Evolutionary conservation across 2,113 vertebrate species (phyloP).

Genomic region (Crotalus viridis): DNA sequence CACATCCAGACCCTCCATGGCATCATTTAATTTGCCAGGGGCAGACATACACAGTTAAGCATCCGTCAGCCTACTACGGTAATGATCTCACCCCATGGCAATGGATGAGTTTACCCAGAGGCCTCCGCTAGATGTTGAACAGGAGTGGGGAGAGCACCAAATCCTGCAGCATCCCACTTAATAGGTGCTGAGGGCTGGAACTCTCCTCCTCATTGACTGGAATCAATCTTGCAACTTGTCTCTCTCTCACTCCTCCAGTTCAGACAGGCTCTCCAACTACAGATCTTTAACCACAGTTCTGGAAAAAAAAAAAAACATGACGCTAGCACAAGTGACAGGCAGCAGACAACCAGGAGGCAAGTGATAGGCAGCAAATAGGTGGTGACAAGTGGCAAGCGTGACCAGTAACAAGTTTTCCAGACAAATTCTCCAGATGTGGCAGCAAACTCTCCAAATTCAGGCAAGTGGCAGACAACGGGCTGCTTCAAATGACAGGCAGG

Average conservation of each 20-base stretch:
- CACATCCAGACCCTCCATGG: neutral
- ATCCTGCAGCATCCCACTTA: neutral
- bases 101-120: neutral
- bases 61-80: neutral
- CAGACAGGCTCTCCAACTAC: neutral
- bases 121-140: neutral
- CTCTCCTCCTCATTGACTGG: neutral
- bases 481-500: neutral
- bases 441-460: neutral
- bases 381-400: neutral
- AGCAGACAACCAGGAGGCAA: neutral
- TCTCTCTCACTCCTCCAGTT: neutral
- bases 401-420: neutral
- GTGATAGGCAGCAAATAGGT: neutral
- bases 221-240: neutral
- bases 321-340: neutral
- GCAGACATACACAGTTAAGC: neutral
- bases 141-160: neutral
- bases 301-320: neutral
- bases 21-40: neutral
- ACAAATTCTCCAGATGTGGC: neutral
- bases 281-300: neutral
- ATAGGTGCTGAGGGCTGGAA: neutral
- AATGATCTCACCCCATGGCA: neutral
- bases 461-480: neutral